phyloP scores from a whole-genome alignment of 37 sponge, comb jelly and placozoan species.

The Ianthella basta region DNA sequence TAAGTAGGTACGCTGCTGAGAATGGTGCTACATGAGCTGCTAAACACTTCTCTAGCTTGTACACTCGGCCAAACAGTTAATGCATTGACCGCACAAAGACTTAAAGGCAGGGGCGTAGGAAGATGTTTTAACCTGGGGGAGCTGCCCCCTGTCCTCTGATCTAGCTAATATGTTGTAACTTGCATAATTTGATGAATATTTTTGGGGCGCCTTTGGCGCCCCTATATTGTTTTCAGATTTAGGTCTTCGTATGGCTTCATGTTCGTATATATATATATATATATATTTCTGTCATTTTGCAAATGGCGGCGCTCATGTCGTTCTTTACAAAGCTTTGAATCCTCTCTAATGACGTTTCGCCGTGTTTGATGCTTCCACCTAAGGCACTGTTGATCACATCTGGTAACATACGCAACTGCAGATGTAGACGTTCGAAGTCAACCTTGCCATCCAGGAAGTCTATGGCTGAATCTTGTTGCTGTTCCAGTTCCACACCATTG shows the following conservation, averaged over 20 bases:
- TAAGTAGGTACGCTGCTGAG: slow-evolving; percentile 26
- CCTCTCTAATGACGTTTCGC: too few relatives aligned
- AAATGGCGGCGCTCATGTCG: too few relatives aligned
- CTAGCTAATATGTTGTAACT: too few relatives aligned
- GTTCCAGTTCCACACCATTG: slow-evolving; percentile 10
- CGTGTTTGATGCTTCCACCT: not conserved
- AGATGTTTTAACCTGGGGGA: not conserved
- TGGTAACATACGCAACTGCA: slow-evolving; percentile 29
- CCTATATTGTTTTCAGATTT: too few relatives aligned
- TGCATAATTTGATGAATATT: too few relatives aligned
- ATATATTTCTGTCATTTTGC: too few relatives aligned
- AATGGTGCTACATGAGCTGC: slow-evolving; percentile 6
- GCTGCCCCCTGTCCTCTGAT: too few relatives aligned
- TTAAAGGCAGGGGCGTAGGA: not conserved
- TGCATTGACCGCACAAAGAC: slow-evolving; percentile 4
- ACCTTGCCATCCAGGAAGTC: not conserved
- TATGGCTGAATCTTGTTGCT: not conserved
- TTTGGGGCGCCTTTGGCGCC: too few relatives aligned
- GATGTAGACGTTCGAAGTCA: not conserved
- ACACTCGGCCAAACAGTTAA: not conserved
- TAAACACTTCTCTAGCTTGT: not conserved
- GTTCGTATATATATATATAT: too few relatives aligned
- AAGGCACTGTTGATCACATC: slow-evolving; percentile 28
- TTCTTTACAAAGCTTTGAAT: too few relatives aligned
- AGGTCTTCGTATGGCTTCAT: too few relatives aligned